Conservation (phyloP, 1,140 invertebrate genomes). For the Ridgeia piscesae region DNA sequence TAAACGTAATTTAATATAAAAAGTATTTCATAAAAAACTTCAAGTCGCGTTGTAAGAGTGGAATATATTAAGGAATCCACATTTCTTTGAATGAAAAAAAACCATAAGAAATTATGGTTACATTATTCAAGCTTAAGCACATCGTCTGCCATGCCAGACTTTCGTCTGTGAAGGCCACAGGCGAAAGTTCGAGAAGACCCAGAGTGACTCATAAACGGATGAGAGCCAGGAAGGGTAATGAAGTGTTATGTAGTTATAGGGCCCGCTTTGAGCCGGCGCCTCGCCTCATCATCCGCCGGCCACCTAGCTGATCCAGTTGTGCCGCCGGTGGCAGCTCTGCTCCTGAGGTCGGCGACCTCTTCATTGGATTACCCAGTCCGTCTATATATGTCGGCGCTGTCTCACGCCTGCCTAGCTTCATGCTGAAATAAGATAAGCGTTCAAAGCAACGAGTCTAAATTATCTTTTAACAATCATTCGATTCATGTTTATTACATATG, state of each 20-base stretch:
- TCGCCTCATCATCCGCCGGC: not conserved
- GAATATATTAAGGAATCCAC: not conserved
- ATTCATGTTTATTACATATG: not conserved
- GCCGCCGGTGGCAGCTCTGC: not conserved
- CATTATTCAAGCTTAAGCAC: not conserved
- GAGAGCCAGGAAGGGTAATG: not conserved
- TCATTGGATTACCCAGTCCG: not conserved
- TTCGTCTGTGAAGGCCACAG: not conserved
- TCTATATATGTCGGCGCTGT: not conserved
- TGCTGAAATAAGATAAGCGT: not conserved
- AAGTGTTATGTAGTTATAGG: not conserved
- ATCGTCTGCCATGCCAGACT: too few relatives aligned
- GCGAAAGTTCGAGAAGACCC: not conserved
- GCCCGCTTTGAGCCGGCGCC: not conserved
- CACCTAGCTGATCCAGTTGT: not conserved
- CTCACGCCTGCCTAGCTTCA: not conserved
- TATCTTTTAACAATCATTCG: not conserved
- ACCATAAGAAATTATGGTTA: not conserved
- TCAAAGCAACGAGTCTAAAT: not conserved
- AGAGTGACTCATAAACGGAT: not conserved
- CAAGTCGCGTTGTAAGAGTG: not conserved
- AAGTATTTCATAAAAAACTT: conserved; percentile 18
- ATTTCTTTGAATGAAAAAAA: not conserved
- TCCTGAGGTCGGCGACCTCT: not conserved
- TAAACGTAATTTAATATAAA: not conserved